These are phyloP conservation scores for Anas capensis DNA, from an alignment of 2,797 vertebrate genomes.

Conservation along the genomic window DNA sequence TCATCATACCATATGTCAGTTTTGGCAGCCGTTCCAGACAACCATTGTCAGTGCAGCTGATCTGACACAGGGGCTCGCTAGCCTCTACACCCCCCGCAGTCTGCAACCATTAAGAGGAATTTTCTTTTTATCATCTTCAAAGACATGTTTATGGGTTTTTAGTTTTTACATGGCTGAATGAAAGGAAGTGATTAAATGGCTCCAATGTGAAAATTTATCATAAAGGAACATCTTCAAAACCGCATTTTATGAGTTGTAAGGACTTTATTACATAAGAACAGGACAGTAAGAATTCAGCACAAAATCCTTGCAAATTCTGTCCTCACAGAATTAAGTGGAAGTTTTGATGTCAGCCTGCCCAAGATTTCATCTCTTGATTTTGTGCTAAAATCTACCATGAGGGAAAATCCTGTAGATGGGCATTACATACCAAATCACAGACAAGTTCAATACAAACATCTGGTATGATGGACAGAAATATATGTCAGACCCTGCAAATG, in stretches of 20 bases:
- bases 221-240: neutral
- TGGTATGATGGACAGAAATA: neutral
- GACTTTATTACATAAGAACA: neutral
- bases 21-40: neutral
- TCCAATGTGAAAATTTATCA: neutral
- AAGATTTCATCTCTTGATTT: neutral
- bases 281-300: neutral
- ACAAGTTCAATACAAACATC: neutral
- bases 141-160: neutral
- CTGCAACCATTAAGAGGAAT: neutral
- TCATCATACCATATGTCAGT: neutral
- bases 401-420: neutral
- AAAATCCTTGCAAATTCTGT: neutral
- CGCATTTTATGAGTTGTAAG: neutral
- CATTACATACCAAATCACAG: neutral
- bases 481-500: neutral
- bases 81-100: neutral
- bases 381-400: neutral
- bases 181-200: neutral
- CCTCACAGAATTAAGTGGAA: neutral
- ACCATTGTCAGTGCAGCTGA: neutral
- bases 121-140: neutral
- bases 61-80: neutral
- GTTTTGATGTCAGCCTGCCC: neutral
- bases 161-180: neutral